phyloP scores from a whole-genome alignment of 2,113 vertebrate genomes.

The Limanda limanda region DNA sequence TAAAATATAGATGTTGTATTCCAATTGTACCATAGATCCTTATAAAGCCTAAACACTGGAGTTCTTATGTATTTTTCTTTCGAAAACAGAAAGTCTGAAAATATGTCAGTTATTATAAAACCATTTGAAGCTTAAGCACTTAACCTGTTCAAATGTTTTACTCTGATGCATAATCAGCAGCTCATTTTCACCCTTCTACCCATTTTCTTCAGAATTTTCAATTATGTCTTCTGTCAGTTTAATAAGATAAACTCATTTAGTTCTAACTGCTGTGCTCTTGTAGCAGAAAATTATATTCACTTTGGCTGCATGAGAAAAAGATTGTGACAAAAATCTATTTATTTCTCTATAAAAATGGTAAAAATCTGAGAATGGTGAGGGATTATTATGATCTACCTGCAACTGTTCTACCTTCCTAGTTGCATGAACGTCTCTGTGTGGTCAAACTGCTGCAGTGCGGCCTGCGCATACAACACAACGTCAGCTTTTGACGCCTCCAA shows the following conservation, averaged over 20 bases:
- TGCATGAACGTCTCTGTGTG: not conserved
- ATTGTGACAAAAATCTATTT: not conserved
- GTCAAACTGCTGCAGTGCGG: not conserved
- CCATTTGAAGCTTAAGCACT: not conserved
- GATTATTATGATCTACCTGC: not conserved
- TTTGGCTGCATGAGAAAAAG: too few relatives aligned
- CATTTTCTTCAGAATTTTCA: not conserved
- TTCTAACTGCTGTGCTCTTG: not conserved
- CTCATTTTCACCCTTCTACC: not conserved
- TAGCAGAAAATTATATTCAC: not conserved
- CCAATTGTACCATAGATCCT: too few relatives aligned
- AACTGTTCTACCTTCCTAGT: not conserved
- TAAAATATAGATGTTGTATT: too few relatives aligned
- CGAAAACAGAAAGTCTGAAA: too few relatives aligned
- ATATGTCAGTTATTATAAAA: not conserved
- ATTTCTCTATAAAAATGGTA: not conserved
- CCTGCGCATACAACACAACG: slow-evolving; percentile 1
- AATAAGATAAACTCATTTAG: not conserved
- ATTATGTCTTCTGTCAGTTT: not conserved
- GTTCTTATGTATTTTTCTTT: too few relatives aligned
- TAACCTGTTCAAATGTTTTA: not conserved
- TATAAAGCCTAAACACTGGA: too few relatives aligned
- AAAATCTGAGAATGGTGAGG: not conserved
- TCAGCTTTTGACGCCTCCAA: slow-evolving; percentile 12
- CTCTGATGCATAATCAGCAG: not conserved